phyloP scores from a whole-genome alignment of 2,113 vertebrate genomes.

The Hymenochirus boettgeri region DNA sequence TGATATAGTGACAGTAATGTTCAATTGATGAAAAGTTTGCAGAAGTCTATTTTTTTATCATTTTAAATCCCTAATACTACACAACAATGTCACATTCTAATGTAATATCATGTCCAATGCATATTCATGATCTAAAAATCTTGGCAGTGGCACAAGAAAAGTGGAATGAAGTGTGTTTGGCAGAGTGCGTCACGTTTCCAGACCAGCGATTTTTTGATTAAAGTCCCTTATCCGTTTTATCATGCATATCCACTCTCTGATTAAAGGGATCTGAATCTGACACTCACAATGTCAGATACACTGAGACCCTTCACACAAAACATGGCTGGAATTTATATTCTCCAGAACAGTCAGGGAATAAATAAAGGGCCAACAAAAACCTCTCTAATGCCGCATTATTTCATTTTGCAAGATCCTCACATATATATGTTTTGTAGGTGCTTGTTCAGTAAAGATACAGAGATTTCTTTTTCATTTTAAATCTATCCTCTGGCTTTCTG shows the following conservation, averaged over 20 bases:
- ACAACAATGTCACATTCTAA: constrained; percentile 87
- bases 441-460: background rate
- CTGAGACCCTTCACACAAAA: constrained; percentile 79
- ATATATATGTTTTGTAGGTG: constrained; percentile 29
- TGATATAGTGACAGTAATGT: constrained; percentile 47
- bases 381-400: constrained; percentile 28
- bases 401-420: constrained; percentile 13
- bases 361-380: constrained; percentile 45
- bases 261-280: constrained; percentile 99
- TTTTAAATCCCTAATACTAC: constrained; percentile 62
- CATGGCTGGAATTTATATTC: constrained; percentile 90
- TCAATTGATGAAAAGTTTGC: constrained; percentile 57
- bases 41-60: constrained; percentile 53
- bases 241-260: constrained; percentile 99
- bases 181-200: constrained; percentile 97
- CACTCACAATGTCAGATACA: constrained; percentile 98
- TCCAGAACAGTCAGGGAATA: constrained; percentile 50
- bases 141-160: constrained; percentile 80
- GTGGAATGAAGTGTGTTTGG: constrained; percentile 91
- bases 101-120: constrained; percentile 83
- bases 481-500: constrained; percentile 28
- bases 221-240: constrained; percentile 99
- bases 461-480: constrained; percentile 34
- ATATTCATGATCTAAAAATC: constrained; percentile 90
- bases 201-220: constrained; percentile 99